These are phyloP conservation scores for Ischnus inquisitorius DNA, from an alignment of 2,888 invertebrate species.

Conservation along the genomic window DNA sequence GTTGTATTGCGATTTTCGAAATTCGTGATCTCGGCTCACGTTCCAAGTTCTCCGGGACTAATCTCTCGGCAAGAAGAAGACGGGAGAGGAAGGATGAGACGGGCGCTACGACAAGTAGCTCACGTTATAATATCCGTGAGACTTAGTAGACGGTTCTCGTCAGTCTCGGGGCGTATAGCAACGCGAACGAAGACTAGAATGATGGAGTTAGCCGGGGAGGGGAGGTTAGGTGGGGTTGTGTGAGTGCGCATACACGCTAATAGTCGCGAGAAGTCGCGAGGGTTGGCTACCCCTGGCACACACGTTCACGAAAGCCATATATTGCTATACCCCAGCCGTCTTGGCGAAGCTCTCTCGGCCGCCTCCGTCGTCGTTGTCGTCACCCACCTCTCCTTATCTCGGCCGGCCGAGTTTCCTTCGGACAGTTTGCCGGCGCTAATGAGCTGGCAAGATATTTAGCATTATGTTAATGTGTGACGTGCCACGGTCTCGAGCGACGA, in stretches of 20 bases:
- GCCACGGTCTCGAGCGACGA: conserved; percentile 72
- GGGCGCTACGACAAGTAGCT: conserved; percentile 14
- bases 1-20: neutral
- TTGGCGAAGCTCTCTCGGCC: conserved; percentile 48
- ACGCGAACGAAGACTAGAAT: conserved; percentile 20
- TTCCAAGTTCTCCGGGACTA: conserved; percentile 24
- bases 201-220: conserved; percentile 9
- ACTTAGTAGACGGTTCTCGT: conserved; percentile 39
- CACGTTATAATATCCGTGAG: conserved; percentile 41
- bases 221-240: neutral
- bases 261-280: conserved; percentile 53
- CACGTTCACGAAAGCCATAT: conserved; percentile 70
- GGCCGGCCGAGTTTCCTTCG: conserved; percentile 82
- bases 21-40: neutral
- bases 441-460: conserved; percentile 85
- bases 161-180: conserved; percentile 19
- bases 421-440: conserved; percentile 85
- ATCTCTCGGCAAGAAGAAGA: neutral
- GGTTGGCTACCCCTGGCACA: conserved; percentile 41
- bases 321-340: conserved; percentile 64
- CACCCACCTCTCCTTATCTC: conserved; percentile 80
- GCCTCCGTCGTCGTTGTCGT: conserved; percentile 38
- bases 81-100: neutral
- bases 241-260: conserved; percentile 32
- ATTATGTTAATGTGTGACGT: conserved; percentile 85